Conservation (phyloP, 2,113 vertebrate species). For the Coreoperca whiteheadi region DNA sequence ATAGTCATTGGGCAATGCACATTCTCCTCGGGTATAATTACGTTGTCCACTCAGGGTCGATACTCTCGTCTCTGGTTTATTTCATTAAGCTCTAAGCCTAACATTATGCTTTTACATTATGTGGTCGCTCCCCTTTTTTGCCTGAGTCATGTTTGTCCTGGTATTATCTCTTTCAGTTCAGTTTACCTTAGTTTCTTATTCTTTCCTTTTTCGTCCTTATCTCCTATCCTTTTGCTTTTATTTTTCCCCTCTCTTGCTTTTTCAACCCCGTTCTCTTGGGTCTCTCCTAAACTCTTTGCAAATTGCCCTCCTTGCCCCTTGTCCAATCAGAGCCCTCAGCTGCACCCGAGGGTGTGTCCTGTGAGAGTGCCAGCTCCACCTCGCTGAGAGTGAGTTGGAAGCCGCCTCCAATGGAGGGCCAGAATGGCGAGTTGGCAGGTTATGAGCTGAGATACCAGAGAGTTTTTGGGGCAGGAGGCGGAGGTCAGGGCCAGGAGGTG, state of each 20-base stretch:
- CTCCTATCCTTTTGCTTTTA: conserved; percentile 68
- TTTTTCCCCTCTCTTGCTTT: conserved; percentile 85
- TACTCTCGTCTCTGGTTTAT: conserved; percentile 73
- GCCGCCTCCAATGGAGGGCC: conserved; percentile 89
- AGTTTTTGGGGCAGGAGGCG: conserved; percentile 86
- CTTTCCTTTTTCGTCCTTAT: conserved; percentile 74
- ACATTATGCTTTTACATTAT: conserved; percentile 68
- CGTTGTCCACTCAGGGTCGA: conserved; percentile 79
- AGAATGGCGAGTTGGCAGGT: conserved; percentile 91
- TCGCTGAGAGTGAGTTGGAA: conserved; percentile 96
- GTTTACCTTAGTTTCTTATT: conserved; percentile 66
- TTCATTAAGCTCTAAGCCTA: conserved; percentile 63
- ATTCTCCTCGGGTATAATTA: conserved; percentile 78
- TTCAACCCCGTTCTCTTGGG: conserved; percentile 64
- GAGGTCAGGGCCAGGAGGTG: conserved; percentile 74
- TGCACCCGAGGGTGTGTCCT: conserved; percentile 93
- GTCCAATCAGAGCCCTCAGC: conserved; percentile 92
- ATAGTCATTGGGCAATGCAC: conserved; percentile 67
- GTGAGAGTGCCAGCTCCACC: conserved; percentile 92
- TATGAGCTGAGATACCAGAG: conserved; percentile 93
- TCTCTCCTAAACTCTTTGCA: conserved; percentile 64
- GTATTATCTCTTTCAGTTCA: conserved; percentile 61
- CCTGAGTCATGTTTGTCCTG: conserved; percentile 52
- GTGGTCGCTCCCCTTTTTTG: conserved; percentile 37
- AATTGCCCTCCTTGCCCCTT: conserved; percentile 65